Evolutionary conservation across 1,140 invertebrate species (phyloP), one percentile per base, ranked within the genome.

Genomic region (Megalopta genalis): DNA sequence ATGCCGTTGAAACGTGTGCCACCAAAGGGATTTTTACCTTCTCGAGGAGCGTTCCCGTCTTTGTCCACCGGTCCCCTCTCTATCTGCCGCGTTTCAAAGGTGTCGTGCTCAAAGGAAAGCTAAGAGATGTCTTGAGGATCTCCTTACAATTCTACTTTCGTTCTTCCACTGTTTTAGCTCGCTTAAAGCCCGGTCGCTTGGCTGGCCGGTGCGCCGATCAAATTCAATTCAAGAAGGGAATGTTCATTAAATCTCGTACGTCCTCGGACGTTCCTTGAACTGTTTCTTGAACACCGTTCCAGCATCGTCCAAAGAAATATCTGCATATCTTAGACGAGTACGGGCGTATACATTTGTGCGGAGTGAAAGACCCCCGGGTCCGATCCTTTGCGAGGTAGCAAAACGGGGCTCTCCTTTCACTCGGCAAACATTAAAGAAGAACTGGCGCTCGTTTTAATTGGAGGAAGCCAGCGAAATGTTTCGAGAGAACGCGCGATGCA

Each of bases 81-180:
- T 80, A 39, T 75, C 70, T n/a, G 32, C 46, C 37, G 72, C 62
- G 78, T 76, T 76, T 80, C 78, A 80, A 80, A 80, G 78, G 78
- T 80, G 78, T 80, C 78, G 71, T 75, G 49, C 78, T 80, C 75
- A 63, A 73, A 76, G 63, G 65, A 59, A 80, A 80, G 65, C 57
- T 59, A 68, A 67, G 78, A 75, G 72, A 76, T 69, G 71, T 80
- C 78, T 75, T 75, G 65, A 80, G 62, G 78, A 80, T 76, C 72
- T 76, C 46, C 70, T 80, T 80, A 80, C 72, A 75, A 80, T 69
- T 76, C 63, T 72, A 21, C 72, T 52, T 23, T n/a, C 42, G 27
- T 42, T 27, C 42, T 42, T 27, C 63, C 39, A 54, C 78, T 54
- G 57, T 69, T 46, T 76, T 76, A 42, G 62, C 57, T 63, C 71